Conservation (phyloP, 2,113 vertebrate species). For the Odocoileus hemionus region DNA sequence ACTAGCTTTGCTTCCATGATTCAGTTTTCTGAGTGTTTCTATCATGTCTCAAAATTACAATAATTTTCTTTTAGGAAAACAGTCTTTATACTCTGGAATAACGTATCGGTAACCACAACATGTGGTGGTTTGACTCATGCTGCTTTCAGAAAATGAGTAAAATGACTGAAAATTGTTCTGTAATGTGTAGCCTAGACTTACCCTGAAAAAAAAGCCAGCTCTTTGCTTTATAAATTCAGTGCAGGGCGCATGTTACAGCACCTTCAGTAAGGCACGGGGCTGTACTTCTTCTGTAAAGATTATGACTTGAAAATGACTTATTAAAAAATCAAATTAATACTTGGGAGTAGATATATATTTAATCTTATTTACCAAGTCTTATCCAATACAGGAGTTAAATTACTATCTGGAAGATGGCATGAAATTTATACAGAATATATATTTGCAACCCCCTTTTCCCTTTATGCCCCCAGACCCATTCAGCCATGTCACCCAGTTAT, state of each 20-base stretch:
- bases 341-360: too few species aligned
- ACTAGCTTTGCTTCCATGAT: not conserved
- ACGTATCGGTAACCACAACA: not conserved
- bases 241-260: fast-evolving
- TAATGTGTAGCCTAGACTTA: not conserved
- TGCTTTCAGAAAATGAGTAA: not conserved
- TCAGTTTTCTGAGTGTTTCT: not conserved
- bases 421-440: fast-evolving
- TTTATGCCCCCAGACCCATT: fast-evolving
- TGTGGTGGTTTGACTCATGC: too few species aligned
- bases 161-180: not conserved
- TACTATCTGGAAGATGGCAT: too few species aligned
- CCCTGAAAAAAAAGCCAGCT: not conserved
- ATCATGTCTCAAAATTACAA: not conserved
- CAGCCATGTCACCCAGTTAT: fast-evolving
- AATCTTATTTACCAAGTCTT: not conserved
- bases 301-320: not conserved
- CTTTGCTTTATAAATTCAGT: not conserved
- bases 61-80: not conserved
- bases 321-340: too few species aligned
- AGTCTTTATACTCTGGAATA: not conserved
- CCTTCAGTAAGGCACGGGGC: fast-evolving
- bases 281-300: fast-evolving
- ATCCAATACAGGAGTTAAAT: not conserved
- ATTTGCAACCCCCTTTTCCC: fast-evolving